Base-by-base conservation (phyloP, 2,797 vertebrate species). In the Anguilla anguilla region DNA sequence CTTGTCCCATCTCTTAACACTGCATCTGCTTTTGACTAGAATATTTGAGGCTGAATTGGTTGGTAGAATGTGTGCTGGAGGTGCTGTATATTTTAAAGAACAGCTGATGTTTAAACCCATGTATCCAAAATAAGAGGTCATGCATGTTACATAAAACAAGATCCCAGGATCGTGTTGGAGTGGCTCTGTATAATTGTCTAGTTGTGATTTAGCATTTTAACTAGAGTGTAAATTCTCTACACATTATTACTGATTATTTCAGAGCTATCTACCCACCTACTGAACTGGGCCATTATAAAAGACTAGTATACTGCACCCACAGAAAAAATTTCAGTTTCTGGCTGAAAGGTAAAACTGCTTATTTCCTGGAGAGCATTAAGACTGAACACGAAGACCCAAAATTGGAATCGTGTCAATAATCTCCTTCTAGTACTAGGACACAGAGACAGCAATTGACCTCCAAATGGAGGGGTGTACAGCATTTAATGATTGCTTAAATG, bases 401-500 rank as follows among this genome's bases (percentile, higher is more conserved):
- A 83, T 46, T 51, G 81, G 81, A 49, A 51, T 15, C 77, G 25
- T 25, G 22, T 25, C 79, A 82, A 25, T 49, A n/a, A 49, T 31
- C 49, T 53, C 64, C n/a, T 31, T 25, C 46, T 31, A 53, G 19
- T 51, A 77, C 46, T 28, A 28, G 67, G 85, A 31, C 25, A 77
- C 57, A 86, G 67, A 74, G 10, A 51, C 49, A 69, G 2, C 15
- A 31, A 74, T 53, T 86, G 43, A 77, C 85, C 85, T 74, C 85
- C 64, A 69, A 86, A 74, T 17, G 10, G 67, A 55, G n/a, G 25
- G 61, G 13, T 17, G 43, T 86, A 22, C 35, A 79, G 39, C 6
- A 39, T 86, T 35, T 79, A 43, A 81, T 59, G 72, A 86, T 17
- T n/a, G 59, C 69, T 69, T 55, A 86, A 43, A 86, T 39, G 51